Evolutionary conservation across 1,140 invertebrate species (phyloP), one percentile per base, ranked within the genome.

Genomic region (Cydia pomonella): DNA sequence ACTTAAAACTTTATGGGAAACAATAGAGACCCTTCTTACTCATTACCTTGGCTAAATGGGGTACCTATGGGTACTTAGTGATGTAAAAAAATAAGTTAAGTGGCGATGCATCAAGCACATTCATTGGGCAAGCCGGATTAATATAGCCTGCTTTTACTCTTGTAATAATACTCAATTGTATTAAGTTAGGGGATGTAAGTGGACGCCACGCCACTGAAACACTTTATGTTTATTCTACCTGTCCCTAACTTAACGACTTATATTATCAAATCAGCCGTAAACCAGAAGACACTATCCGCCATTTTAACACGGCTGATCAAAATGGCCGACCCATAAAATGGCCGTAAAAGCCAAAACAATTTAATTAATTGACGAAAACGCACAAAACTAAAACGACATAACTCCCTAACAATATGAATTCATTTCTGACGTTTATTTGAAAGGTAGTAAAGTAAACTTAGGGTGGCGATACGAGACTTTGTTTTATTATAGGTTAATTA

Each of bases 261-360:
- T 50, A 18, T 50, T 23, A 21, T 23, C 53, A 59, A 59, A 59
- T 59, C 53, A 9, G 18, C 53, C 18, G 12, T 59, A 59, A 59
- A 59, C 7, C 9, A 9, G 53, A 59, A 59, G 21, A 59, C 53
- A 59, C 53, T 59, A 59, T 59, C 53, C 53, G 53, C 53, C 53
- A 23, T 59, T 59, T 23, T n/a, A 23, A 59, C 53, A 50, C n/a
- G 47, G 18, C 53, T 12, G 21, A 59, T 59, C 53, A 59, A 59
- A 59, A 59, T 59, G 53, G 53, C 53, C 53, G 53, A 1, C n/a
- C 53, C 53, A 59, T 59, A 59, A 59, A 59, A 59, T 59, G 53
- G 18, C 53, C 21, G 53, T 59, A 59, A 59, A 53, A 59, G 53
- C 53, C 21, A 59, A 59, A 59, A 59, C 53, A 59, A 59, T 59